Conservation (phyloP, 2,797 vertebrate species). For the Yasuhikotakia modesta region DNA sequence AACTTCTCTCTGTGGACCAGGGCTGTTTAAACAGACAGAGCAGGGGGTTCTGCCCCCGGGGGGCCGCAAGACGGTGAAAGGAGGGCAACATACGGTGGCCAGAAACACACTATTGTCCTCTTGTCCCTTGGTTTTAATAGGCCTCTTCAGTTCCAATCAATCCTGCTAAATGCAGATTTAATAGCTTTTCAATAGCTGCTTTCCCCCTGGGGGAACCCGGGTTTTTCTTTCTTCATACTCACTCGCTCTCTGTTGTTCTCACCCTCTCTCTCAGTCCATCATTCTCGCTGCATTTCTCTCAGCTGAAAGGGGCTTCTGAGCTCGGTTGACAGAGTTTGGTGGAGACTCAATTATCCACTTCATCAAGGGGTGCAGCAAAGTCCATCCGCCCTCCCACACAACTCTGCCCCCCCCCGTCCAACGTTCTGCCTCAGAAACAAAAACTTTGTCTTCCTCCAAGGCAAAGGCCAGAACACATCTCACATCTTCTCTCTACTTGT, state of each 20-base stretch:
- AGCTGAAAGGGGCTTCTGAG: constrained; percentile 66
- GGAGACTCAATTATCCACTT: constrained; percentile 82
- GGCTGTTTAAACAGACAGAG: constrained; percentile 80
- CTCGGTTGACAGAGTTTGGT: constrained; percentile 78
- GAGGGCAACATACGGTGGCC: constrained; percentile 82
- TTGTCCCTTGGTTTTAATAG: constrained; percentile 83
- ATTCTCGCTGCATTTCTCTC: constrained; percentile 62
- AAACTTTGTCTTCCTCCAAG: constrained; percentile 43
- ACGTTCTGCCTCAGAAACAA: constrained; percentile 29
- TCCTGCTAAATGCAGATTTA: constrained; percentile 86
- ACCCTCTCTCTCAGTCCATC: constrained; percentile 58
- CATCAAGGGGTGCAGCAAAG: constrained; percentile 66
- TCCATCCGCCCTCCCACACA: constrained; percentile 56
- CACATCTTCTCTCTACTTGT: constrained; percentile 56
- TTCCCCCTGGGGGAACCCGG: constrained; percentile 75
- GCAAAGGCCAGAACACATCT: constrained; percentile 50
- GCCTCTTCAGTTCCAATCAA: constrained; percentile 87
- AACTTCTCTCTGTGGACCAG: constrained; percentile 74
- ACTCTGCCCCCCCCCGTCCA: constrained; percentile 13
- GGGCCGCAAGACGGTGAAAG: constrained; percentile 72
- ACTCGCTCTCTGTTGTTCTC: constrained; percentile 51
- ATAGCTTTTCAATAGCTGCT: constrained; percentile 85
- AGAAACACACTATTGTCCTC: constrained; percentile 80
- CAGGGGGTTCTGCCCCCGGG: constrained; percentile 56
- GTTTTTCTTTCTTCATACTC: constrained; percentile 74